Evolutionary conservation across 37 sponge, comb jelly and placozoan species (phyloP).

Genomic region (Halichondria panicea): DNA sequence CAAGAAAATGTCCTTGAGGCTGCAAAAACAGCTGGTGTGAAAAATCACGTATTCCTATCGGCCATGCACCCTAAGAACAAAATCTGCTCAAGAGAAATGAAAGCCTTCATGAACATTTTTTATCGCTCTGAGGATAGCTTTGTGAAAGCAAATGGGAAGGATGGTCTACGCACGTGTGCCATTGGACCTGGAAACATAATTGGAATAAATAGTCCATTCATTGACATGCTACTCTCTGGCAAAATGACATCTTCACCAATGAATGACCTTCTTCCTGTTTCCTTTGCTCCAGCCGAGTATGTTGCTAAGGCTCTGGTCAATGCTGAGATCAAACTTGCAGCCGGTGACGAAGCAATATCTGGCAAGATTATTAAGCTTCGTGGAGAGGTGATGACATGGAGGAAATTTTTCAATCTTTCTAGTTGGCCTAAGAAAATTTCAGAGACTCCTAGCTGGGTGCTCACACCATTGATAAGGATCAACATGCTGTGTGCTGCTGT

Average conservation of each 20-base stretch:
- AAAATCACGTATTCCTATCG: slow-evolving; percentile 45
- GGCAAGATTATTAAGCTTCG: slow-evolving; percentile 36
- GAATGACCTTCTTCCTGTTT: background rate
- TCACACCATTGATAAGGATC: slow-evolving; percentile 18
- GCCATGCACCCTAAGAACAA: background rate
- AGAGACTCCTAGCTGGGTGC: slow-evolving; percentile 1
- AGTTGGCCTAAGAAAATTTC: slow-evolving; percentile 54
- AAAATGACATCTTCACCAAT: slow-evolving; percentile 39
- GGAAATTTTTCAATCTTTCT: slow-evolving; percentile 38
- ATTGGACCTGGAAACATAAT: slow-evolving; percentile 34
- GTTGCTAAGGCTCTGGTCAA: slow-evolving; percentile 25
- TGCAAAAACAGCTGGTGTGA: slow-evolving; percentile 48
- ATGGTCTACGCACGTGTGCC: slow-evolving; percentile 59
- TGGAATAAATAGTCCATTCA: slow-evolving; percentile 39
- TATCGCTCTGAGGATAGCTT: slow-evolving; percentile 4
- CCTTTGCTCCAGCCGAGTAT: slow-evolving; percentile 45
- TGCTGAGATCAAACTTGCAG: slow-evolving; percentile 47
- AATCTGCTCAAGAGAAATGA: background rate
- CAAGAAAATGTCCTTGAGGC: slow-evolving; percentile 40
- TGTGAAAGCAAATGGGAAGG: slow-evolving; percentile 23
- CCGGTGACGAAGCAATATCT: slow-evolving; percentile 18
- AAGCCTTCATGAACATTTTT: slow-evolving; percentile 32
- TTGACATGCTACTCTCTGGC: slow-evolving; percentile 27
- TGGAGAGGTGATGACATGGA: slow-evolving; percentile 52
- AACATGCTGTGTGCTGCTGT: slow-evolving; percentile 48